Evolutionary conservation across 2,888 invertebrate species (phyloP).

Genomic region (Lasioglossum vierecki): DNA sequence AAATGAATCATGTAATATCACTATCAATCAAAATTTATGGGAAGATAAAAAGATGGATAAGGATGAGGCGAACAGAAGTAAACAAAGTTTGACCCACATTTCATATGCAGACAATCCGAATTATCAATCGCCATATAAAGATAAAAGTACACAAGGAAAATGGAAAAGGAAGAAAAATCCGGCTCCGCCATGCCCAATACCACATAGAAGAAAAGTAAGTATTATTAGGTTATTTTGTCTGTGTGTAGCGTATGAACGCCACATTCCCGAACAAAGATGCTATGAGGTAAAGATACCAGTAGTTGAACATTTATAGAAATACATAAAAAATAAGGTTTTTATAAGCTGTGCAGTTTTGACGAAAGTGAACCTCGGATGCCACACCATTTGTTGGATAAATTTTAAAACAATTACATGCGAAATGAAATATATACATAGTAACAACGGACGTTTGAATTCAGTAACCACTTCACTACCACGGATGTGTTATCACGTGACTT

Average conservation of each 20-base stretch:
- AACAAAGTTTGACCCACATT: slow-evolving; percentile 80
- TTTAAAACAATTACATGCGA: no score
- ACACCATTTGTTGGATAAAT: no score
- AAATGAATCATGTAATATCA: slow-evolving; percentile 53
- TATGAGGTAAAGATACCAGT: not conserved
- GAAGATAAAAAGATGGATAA: slow-evolving; percentile 86
- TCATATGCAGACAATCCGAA: slow-evolving; percentile 54
- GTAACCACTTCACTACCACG: no score
- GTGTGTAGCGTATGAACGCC: not conserved
- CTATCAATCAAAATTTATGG: slow-evolving; percentile 74
- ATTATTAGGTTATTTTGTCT: not conserved
- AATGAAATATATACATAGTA: no score
- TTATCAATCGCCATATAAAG: slow-evolving; percentile 75
- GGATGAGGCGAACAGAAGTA: slow-evolving; percentile 86
- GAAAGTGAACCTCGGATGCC: no score
- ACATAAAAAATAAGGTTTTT: no score
- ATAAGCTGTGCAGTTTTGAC: no score
- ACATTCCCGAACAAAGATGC: no score
- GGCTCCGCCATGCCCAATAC: slow-evolving; percentile 91
- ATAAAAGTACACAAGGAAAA: slow-evolving; percentile 88
- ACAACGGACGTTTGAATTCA: no score
- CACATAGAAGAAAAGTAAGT: slow-evolving; percentile 87
- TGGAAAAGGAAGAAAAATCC: slow-evolving; percentile 92
- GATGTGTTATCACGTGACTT: no score
- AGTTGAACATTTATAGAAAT: no score